Evolutionary conservation across 1,140 invertebrate species (phyloP), one percentile per base, ranked within the genome.

Genomic region (Thaumetopoea pityocampa): DNA sequence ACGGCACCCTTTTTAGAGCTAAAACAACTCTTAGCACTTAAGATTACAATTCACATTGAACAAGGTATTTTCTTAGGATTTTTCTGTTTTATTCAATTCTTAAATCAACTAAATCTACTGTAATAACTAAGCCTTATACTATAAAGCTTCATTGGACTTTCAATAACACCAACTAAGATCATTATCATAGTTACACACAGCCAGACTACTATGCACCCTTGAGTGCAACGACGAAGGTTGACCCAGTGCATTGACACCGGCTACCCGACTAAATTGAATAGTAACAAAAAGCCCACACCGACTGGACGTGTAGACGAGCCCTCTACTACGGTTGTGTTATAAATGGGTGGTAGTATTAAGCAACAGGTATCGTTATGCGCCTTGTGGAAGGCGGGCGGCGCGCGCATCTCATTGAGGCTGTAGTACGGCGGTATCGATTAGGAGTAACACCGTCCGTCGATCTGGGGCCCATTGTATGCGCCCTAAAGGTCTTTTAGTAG

Each of bases 181-280:
- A 73, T 76, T 82, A 76, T 76, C 71, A 68, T 65, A 41, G 27
- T 52, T 45, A 44, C 54, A 42, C 40, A 48, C 44, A 50, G 20
- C 61, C 61, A 65, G 55, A 51, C 64, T 68, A 73, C 69, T 71
- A 71, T 76, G 71, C 71, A 76, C 73, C 73, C 74, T 79, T 79
- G 72, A 78, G 78, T 78, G 74, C 74, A 74, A 46, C 63, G 55
- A 24, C 68, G 74, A 79, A 82, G 74, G 78, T 79, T 82, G 72
- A 64, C 24, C 29, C 51, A 57, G 78, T 82, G 74, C 78, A 79
- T 67, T 82, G 78, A 82, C 78, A 64, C 62, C 54, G 47, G 32
- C 40, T 54, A 69, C 48, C 67, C 70, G 69, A 24, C 74, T 45
- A 55, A 79, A 68, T 60, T 47, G 3, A 37, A 47, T 33, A 23